Evolutionary conservation across 53 echinoderm and acorn worm genomes (phyloP).

Genomic region (Patiria pectinifera): DNA sequence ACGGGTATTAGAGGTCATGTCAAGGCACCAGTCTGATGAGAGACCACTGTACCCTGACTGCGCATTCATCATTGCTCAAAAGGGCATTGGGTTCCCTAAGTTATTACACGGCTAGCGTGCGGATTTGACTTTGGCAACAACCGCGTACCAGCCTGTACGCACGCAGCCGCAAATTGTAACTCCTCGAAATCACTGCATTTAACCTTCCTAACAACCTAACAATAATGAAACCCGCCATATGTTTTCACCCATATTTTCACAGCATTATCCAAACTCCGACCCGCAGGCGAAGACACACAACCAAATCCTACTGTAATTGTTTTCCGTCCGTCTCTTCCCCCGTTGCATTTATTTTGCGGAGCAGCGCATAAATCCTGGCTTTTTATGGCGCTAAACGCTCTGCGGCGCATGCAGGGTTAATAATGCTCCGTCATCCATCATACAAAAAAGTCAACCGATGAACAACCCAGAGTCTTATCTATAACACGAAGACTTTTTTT

Average conservation of each 20-base stretch:
- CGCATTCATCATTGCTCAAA: neutral
- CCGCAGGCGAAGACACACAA: neutral
- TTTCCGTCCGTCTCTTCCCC: conserved; percentile 13
- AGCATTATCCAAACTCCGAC: neutral
- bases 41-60: neutral
- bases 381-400: conserved; percentile 55
- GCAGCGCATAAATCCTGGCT: conserved; percentile 50
- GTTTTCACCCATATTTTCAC: neutral
- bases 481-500: conserved; percentile 15
- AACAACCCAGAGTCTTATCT: conserved; percentile 46
- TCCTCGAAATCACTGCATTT: neutral
- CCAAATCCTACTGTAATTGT: conserved; percentile 22
- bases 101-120: neutral
- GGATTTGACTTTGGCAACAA: neutral
- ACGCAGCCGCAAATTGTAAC: neutral
- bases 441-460: conserved; percentile 16
- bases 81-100: neutral
- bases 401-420: conserved; percentile 17
- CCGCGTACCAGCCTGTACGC: neutral
- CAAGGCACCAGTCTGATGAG: neutral
- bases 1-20: neutral
- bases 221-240: neutral
- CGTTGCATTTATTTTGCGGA: conserved; percentile 29
- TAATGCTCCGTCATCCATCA: conserved; percentile 49
- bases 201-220: neutral